Evolutionary conservation across 2,113 vertebrate genomes (phyloP).

Genomic region (Scatophagus argus): DNA sequence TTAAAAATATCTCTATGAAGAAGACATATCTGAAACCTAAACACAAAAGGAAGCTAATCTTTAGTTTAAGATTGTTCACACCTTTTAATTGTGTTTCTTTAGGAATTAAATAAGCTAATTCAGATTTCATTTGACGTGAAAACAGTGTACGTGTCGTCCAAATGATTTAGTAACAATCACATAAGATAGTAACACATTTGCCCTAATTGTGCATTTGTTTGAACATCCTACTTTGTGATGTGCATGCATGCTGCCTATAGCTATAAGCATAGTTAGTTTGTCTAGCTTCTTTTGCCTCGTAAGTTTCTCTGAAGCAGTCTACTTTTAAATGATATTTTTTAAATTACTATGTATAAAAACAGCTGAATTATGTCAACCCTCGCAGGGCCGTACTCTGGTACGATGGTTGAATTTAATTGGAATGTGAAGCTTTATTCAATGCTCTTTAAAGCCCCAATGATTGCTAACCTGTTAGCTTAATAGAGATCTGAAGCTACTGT

Average conservation of each 20-base stretch:
- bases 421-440: slow-evolving; percentile 45
- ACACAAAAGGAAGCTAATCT: slow-evolving; percentile 60
- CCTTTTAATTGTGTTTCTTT: slow-evolving; percentile 68
- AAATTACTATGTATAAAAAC: slow-evolving; percentile 52
- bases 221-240: slow-evolving; percentile 74
- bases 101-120: slow-evolving; percentile 80
- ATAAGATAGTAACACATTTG: slow-evolving; percentile 73
- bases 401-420: slow-evolving; percentile 45
- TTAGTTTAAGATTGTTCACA: slow-evolving; percentile 59
- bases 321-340: slow-evolving; percentile 46
- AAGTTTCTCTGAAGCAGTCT: slow-evolving; percentile 59
- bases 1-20: slow-evolving; percentile 37
- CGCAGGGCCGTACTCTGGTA: slow-evolving; percentile 16
- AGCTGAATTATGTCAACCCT: slow-evolving; percentile 41
- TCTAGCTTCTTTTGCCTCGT: slow-evolving; percentile 73
- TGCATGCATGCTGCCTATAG: slow-evolving; percentile 84
- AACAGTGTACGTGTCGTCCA: slow-evolving; percentile 64
- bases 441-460: slow-evolving; percentile 58
- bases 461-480: slow-evolving; percentile 17
- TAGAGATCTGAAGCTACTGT: neutral
- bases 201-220: slow-evolving; percentile 81
- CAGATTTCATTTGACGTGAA: slow-evolving; percentile 61
- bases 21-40: slow-evolving; percentile 44
- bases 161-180: slow-evolving; percentile 70
- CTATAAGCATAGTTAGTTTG: slow-evolving; percentile 76